Evolutionary conservation across 2,113 vertebrate genomes (phyloP).

Genomic region (Bufo gargarizans): DNA sequence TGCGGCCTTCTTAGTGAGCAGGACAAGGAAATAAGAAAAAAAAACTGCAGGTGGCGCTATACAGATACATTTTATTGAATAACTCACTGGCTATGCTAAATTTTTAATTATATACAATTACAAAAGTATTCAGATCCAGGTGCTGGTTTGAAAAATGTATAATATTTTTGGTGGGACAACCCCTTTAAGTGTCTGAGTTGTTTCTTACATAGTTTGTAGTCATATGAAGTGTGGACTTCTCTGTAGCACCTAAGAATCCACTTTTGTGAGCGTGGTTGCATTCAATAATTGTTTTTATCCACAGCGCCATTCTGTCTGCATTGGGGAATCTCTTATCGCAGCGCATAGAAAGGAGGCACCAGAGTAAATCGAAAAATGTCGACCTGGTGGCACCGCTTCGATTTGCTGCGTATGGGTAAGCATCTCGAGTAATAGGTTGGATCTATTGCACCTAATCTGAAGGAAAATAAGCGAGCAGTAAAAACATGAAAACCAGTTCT

Average conservation of each 20-base stretch:
- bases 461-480: too few relatives aligned
- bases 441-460: background rate
- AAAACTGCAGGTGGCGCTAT: too few relatives aligned
- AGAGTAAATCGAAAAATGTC: constrained; percentile 66
- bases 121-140: too few relatives aligned
- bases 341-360: constrained; percentile 74
- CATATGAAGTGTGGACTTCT: background rate
- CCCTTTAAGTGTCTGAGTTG: background rate
- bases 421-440: background rate
- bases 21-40: too few relatives aligned
- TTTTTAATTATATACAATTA: too few relatives aligned
- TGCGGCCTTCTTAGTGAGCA: too few relatives aligned
- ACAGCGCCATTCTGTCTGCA: constrained; percentile 82
- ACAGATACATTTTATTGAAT: too few relatives aligned
- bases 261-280: background rate
- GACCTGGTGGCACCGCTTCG: constrained; percentile 73
- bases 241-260: background rate
- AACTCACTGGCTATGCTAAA: too few relatives aligned
- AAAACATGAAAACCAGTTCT: too few relatives aligned
- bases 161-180: too few relatives aligned
- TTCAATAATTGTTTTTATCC: background rate
- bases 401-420: constrained; percentile 83
- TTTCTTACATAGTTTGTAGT: background rate
- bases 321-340: constrained; percentile 85
- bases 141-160: too few relatives aligned